Evolutionary conservation across 2,113 vertebrate genomes (phyloP), one percentile per base, ranked within the genome.

Genomic region (Odocoileus hemionus): DNA sequence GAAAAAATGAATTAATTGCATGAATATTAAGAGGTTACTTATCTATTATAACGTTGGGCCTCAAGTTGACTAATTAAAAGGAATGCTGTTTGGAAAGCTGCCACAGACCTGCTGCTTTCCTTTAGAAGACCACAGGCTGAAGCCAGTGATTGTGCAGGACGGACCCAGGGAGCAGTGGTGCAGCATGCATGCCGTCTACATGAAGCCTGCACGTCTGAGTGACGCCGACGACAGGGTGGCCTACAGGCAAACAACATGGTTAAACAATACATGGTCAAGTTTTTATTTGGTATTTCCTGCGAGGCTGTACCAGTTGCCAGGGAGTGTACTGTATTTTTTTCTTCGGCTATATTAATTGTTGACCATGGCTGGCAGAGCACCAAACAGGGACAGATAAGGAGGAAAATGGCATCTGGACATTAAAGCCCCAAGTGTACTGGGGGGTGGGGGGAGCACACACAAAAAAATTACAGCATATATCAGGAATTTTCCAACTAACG

Each of bases 401-500:
- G 96, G 96, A 90, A 95, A 98, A 98, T 99, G 99, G 99, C 99
- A 99, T 99, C 99, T 99, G 99, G 99, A 99, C 99, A 99, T 99
- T 99, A 99, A 99, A 99, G 99, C 98, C 98, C 98, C 98, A 98
- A 99, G 99, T 99, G 99, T 99, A 99, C 99, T 99, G 98, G 94
- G 93, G 98, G 98, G 98, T 43, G 70, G 70, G 70, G 70, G 39
- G 70, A 76, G 70, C 3, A 26, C 70, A 43, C 98, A 98, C 98
- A 99, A 99, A 99, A 99, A 99, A 99, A 99, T 99, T 99, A 99
- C 99, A 99, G 99, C 99, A 99, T 99, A 99, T 99, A 99, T 99
- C 99, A 99, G 99, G 99, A 99, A 99, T 99, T 99, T 99, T 99
- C 99, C 99, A 99, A 99, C 99, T 99, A 99, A 99, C 99, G 99